phyloP scores from a whole-genome alignment of 2,797 vertebrate genomes.

The Clarias fuscus region DNA sequence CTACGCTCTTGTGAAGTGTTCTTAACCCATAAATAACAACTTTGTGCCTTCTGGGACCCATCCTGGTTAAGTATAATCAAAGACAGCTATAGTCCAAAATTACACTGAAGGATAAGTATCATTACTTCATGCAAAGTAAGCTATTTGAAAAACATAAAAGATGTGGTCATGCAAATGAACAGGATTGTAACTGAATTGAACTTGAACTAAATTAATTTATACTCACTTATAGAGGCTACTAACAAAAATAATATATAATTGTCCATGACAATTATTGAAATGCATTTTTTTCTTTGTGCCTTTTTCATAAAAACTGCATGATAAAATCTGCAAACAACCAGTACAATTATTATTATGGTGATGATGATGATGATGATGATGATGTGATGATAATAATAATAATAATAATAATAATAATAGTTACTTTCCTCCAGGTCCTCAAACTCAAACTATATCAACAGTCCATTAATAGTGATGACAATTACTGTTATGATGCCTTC shows the following conservation, averaged over 20 bases:
- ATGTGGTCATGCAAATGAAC: background rate
- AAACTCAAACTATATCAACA: background rate
- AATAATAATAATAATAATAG: too few species aligned
- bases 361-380: too few species aligned
- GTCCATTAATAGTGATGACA: background rate
- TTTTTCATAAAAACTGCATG: background rate
- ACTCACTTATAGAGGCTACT: background rate
- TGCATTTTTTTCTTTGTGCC: background rate
- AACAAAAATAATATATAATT: too few species aligned
- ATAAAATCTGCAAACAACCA: background rate
- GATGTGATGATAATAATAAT: too few species aligned
- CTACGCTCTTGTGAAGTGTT: slow-evolving; percentile 13
- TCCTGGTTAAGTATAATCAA: slow-evolving; percentile 4
- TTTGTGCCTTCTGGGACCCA: background rate
- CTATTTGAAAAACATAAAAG: background rate
- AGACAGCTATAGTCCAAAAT: background rate
- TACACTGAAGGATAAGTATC: background rate
- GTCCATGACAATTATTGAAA: too few species aligned
- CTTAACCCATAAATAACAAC: slow-evolving; percentile 24
- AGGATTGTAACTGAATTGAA: background rate
- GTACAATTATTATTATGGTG: background rate
- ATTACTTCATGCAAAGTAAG: background rate
- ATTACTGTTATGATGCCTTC: background rate
- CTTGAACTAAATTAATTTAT: background rate
- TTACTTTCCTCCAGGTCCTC: too few species aligned